phyloP scores from a whole-genome alignment of 2,797 vertebrate genomes.

The Florisuga fusca region DNA sequence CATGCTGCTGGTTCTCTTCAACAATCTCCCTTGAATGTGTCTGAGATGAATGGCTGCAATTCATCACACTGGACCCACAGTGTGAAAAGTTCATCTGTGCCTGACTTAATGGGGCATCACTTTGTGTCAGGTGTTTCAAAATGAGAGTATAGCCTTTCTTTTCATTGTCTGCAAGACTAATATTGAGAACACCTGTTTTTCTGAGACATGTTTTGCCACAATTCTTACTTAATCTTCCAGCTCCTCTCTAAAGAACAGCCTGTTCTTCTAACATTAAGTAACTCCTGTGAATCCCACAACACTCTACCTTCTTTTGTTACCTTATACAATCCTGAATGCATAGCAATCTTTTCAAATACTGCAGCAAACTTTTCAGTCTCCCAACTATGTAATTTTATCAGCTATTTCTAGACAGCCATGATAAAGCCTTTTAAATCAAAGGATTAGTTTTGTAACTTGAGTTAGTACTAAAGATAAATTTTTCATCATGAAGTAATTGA shows the following conservation, averaged over 20 bases:
- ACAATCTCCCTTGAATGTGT: background rate
- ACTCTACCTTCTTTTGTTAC: background rate
- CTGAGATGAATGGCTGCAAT: conserved; percentile 1
- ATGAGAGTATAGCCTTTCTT: background rate
- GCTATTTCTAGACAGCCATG: background rate
- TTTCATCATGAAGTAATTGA: background rate
- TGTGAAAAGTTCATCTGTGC: conserved; percentile 40
- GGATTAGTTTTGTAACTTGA: background rate
- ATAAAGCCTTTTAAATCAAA: background rate
- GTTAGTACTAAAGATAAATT: background rate
- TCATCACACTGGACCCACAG: background rate
- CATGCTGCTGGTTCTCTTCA: background rate
- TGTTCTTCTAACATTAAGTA: background rate
- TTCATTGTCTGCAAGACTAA: background rate
- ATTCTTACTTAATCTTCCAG: background rate
- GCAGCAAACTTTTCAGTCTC: background rate
- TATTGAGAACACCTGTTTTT: background rate
- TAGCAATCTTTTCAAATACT: background rate
- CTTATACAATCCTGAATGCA: background rate
- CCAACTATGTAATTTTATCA: background rate
- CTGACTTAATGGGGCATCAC: background rate
- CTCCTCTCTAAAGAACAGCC: background rate
- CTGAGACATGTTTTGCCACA: background rate
- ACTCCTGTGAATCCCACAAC: background rate
- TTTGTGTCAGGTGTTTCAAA: conserved; percentile 52